These are phyloP conservation scores for Anthopleura xanthogrammica DNA, from an alignment of 92 coral and sea anemone genomes.

Conservation along the genomic window DNA sequence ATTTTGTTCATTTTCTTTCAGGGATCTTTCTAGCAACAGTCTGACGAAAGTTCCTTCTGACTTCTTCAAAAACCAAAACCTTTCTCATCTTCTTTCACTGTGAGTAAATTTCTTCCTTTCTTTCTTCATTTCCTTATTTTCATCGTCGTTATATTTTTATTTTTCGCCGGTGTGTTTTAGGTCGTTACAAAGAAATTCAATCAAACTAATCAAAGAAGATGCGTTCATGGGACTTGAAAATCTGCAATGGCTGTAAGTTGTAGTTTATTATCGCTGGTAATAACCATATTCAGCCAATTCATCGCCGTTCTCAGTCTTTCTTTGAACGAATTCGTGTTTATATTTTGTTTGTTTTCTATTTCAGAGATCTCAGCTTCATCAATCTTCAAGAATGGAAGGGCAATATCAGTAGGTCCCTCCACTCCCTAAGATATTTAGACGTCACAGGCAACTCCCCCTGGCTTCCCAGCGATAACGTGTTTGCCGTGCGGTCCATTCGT, in stretches of 20 bases:
- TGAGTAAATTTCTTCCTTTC: slow-evolving; percentile 7
- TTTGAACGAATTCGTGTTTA: not conserved
- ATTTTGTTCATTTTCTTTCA: slow-evolving; percentile 1
- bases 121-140: not conserved
- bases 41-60: slow-evolving; percentile 10
- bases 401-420: slow-evolving; percentile 20
- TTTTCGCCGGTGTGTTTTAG: not conserved
- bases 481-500: not conserved
- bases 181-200: slow-evolving; percentile 26
- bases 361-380: slow-evolving; percentile 39
- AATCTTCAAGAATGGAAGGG: slow-evolving; percentile 34
- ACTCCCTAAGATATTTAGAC: slow-evolving; percentile 29
- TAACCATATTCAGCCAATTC: not conserved
- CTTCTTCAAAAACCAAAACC: slow-evolving; percentile 18
- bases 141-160: not conserved
- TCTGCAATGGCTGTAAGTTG: slow-evolving; percentile 23
- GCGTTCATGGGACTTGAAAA: slow-evolving; percentile 28
- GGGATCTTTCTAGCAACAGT: slow-evolving; percentile 29
- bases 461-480: slow-evolving; percentile 31
- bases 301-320: not conserved
- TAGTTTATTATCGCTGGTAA: not conserved
- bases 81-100: slow-evolving; percentile 10
- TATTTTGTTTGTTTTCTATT: not conserved
- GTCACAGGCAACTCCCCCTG: slow-evolving; percentile 39
- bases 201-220: slow-evolving; percentile 12